A percentile compares a stretch with the other conserved stretches of the same genome.
These are phyloP conservation scores for Elaeidobius kamerunicus DNA, from an alignment of 2,888 invertebrate genomes.

Conservation along the genomic window DNA sequence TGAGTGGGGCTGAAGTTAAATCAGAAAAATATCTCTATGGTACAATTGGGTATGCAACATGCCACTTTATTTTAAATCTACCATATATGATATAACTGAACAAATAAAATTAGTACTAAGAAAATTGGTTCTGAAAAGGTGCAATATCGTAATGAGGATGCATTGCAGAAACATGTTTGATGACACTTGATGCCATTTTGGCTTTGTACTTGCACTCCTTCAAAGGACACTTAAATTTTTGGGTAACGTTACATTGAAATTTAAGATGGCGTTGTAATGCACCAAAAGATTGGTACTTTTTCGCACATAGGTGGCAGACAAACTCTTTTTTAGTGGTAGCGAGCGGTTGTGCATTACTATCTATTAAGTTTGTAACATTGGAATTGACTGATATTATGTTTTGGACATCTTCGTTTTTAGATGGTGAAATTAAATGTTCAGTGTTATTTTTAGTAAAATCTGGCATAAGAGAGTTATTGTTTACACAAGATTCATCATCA, in stretches of 20 bases:
- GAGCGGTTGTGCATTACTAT: no score
- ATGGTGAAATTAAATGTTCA: no score
- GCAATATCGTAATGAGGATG: slow-evolving; percentile 26
- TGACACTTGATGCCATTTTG: slow-evolving; percentile 34
- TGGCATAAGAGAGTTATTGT: neutral
- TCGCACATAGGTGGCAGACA: slow-evolving; percentile 64
- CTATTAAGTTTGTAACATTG: no score
- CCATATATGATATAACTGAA: no score
- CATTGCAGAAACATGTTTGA: slow-evolving; percentile 36
- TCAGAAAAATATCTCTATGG: no score
- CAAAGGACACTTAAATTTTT: slow-evolving; percentile 34
- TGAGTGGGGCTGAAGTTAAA: no score
- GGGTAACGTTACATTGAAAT: slow-evolving; percentile 61
- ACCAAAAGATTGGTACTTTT: slow-evolving; percentile 70
- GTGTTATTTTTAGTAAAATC: no score
- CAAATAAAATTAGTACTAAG: no score
- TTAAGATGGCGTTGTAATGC: slow-evolving; percentile 69
- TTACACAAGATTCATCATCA: neutral
- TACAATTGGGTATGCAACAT: no score
- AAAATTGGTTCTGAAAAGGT: slow-evolving; percentile 22
- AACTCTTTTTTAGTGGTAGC: slow-evolving; percentile 14
- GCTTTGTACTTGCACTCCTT: slow-evolving; percentile 35
- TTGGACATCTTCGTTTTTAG: no score
- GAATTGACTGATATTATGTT: no score
- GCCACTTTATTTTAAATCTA: no score